These are phyloP conservation scores for Acropora tenuis DNA, from an alignment of 64 coral and sea anemone genomes.

Conservation along the genomic window DNA sequence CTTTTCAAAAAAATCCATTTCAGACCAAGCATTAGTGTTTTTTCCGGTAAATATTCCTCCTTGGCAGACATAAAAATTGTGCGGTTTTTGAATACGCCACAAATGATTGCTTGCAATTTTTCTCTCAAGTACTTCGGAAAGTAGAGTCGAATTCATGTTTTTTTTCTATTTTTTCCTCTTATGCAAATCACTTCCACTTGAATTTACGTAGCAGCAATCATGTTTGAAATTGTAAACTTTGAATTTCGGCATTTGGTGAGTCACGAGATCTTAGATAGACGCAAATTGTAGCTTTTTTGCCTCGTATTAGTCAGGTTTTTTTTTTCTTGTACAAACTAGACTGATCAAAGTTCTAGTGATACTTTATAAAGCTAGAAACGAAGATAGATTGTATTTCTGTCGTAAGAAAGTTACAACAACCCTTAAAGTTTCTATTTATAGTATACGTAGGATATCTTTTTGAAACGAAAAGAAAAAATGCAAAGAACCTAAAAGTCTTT, in stretches of 20 bases:
- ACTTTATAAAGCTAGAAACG: no score
- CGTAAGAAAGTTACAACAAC: no score
- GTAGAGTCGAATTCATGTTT: not conserved
- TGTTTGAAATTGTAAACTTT: not conserved
- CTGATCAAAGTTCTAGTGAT: no score
- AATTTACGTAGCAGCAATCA: not conserved
- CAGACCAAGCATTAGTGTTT: no score
- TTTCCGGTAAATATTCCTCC: not conserved
- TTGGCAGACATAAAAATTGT: not conserved
- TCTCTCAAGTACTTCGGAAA: not conserved
- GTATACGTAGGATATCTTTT: no score
- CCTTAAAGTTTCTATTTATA: no score
- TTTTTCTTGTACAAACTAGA: not conserved
- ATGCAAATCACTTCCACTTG: not conserved
- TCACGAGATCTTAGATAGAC: no score
- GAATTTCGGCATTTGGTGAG: not conserved
- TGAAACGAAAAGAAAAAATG: no score
- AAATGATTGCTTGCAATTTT: not conserved
- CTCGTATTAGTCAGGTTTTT: no score
- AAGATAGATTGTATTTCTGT: no score
- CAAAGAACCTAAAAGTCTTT: no score
- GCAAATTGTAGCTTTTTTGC: not conserved
- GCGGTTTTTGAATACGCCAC: not conserved
- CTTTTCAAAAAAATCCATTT: no score
- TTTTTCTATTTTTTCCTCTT: not conserved